Evolutionary conservation across 2,113 vertebrate genomes (phyloP).

Genomic region (Onychostruthus taczanowskii): DNA sequence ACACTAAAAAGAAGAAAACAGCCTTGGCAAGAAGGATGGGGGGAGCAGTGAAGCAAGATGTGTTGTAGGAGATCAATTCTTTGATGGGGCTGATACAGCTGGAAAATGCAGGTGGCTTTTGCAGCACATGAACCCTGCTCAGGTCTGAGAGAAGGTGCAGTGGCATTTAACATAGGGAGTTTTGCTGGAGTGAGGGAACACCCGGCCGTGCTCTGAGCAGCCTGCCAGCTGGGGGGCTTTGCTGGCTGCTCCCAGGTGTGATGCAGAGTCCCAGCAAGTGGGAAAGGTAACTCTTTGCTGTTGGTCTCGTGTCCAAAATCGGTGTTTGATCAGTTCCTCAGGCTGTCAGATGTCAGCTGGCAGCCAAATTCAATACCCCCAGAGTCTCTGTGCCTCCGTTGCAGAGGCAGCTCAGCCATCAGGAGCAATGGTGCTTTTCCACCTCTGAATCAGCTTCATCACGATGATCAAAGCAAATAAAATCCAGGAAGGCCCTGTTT

Average conservation of each 20-base stretch:
- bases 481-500: not conserved
- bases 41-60: not conserved
- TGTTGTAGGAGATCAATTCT: not conserved
- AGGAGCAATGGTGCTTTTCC: not conserved
- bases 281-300: not conserved
- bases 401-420: not conserved
- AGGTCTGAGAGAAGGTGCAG: not conserved
- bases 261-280: not conserved
- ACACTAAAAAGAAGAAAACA: not conserved
- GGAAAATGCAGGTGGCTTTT: not conserved
- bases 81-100: not conserved
- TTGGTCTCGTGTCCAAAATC: not conserved
- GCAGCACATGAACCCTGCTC: not conserved
- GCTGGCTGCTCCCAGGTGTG: not conserved
- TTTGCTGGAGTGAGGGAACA: not conserved
- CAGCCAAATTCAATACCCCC: not conserved
- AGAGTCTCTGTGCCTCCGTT: not conserved
- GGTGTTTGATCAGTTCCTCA: not conserved
- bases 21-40: not conserved
- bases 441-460: not conserved
- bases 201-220: not conserved
- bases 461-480: not conserved
- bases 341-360: not conserved
- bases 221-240: not conserved
- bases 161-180: not conserved